A percentile compares a stretch with the other conserved stretches of the same genome.
These are phyloP conservation scores for Choristoneura fumiferana DNA, from an alignment of 1,140 invertebrate species.

Conservation along the genomic window DNA sequence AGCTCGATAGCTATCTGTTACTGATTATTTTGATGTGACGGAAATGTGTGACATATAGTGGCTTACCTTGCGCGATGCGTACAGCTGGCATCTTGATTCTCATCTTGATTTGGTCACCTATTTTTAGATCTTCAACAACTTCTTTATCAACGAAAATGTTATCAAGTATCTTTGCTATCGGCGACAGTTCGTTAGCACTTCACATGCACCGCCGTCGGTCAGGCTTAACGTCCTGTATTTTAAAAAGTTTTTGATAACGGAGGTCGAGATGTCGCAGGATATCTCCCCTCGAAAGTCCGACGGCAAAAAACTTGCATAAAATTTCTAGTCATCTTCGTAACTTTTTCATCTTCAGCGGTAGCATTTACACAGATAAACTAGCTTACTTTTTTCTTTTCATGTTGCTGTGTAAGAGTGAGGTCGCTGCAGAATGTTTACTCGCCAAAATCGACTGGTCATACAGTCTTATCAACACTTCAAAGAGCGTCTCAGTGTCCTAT, in stretches of 20 bases:
- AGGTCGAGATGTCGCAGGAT: slow-evolving; percentile 55
- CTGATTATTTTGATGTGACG: slow-evolving; percentile 12
- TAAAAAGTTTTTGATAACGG: slow-evolving; percentile 64
- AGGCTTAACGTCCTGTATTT: slow-evolving; percentile 60
- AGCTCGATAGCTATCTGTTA: not conserved
- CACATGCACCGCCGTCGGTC: slow-evolving; percentile 70
- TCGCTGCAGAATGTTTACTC: slow-evolving; percentile 45
- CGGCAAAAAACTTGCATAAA: slow-evolving; percentile 42
- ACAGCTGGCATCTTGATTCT: slow-evolving; percentile 97
- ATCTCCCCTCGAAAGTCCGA: slow-evolving; percentile 58
- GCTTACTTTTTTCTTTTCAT: slow-evolving; percentile 75
- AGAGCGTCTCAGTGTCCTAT: slow-evolving; percentile 58
- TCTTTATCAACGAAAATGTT: slow-evolving; percentile 63
- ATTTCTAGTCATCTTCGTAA: slow-evolving; percentile 57
- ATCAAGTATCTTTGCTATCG: slow-evolving; percentile 60
- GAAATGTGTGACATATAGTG: slow-evolving; percentile 2
- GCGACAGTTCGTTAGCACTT: slow-evolving; percentile 62
- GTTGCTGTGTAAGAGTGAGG: slow-evolving; percentile 39
- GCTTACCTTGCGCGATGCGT: slow-evolving; percentile 93
- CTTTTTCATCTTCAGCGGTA: slow-evolving; percentile 41
- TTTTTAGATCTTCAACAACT: slow-evolving; percentile 73
- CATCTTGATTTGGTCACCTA: slow-evolving; percentile 86
- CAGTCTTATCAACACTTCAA: slow-evolving; percentile 68
- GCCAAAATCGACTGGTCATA: slow-evolving; percentile 56
- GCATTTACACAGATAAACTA: slow-evolving; percentile 21